Base-by-base conservation (phyloP, 1,140 invertebrate species). In the Drosophila kohkoa region DNA sequence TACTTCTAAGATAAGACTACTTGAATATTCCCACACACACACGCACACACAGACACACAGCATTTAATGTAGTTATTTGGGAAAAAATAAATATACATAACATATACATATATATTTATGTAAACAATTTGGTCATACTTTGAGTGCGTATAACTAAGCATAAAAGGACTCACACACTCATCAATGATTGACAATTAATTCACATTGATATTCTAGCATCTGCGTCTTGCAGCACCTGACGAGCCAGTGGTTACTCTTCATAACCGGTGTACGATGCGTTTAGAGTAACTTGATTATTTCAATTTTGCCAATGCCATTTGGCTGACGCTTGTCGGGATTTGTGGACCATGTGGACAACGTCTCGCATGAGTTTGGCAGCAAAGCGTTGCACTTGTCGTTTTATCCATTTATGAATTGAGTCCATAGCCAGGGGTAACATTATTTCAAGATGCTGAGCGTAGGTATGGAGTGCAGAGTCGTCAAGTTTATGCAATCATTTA, bases 1-100 rank as follows among this genome's bases (percentile, higher is more conserved):
- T 77, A 66, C 64, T 62, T 71, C 67, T 70, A 71, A 75, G 63
- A 63, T 11, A 74, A 62, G 57, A 64, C 48, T 58, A 30, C 55
- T 16, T 28, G 10, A 15, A 65, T 38, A 67, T 10, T 28, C 13
- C 60, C 30, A 55, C 41, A 54, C 16, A 32, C 6, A 15, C 7
- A 28, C 8, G n/a, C 10, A 51, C 35, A 25, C 20, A 25, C 20
- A 25, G 30, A 11, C 35, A 38, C 35, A 32, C 38, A 11, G 0
- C 41, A 43, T 43, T 43, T 7, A 13, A 13, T 43, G 41, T 43
- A 2, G n/a, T 43, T 43, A n/a, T 43, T 43, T 43, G 11, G 1
- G 41, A 43, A 7, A 43, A 43, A 43, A 43, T 7, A 38, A 38
- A 38, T 7, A 38, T 38, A 38, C 3, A 38, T 38, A 25, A 25